Base-by-base conservation (phyloP, 2,797 vertebrate genomes). In the Lagocephalus sceleratus region DNA sequence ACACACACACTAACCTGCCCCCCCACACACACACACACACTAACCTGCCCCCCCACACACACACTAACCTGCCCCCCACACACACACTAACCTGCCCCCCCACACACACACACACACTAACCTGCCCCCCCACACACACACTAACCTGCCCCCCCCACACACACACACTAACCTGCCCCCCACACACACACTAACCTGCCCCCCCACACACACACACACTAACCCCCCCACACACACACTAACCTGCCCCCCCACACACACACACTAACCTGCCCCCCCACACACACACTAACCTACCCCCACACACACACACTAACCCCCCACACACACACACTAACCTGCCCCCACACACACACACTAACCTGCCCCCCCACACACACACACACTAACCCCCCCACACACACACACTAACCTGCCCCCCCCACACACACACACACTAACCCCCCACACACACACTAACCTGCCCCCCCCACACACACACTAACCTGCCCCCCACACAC, bases 51-150 rank as follows among this genome's bases (percentile, higher is more conserved):
- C 76, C 52, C 23, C 51, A 2, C 17, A 60, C 60, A 64, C 62
- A 78, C 66, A 79, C 47, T 52, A 60, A 62, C 70, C 70, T 74
- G 65, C 54, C 73, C 73, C 76, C n/a, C n/a, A n/a, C n/a, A n/a
- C n/a, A n/a, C n/a, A n/a, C n/a, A n/a, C n/a, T n/a, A n/a, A n/a
- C n/a, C n/a, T n/a, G n/a, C n/a, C 52, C 23, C 51, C 50, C 55
- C 43, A 50, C 53, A 55, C 29, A 60, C 51, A 2, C 17, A 60
- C 60, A 64, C 62, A 78, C 66, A 79, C 47, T 52, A 60, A 62
- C 70, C 70, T 74, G 65, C 54, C 73, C 73, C 76, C 52, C 23
- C n/a, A n/a, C n/a, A n/a, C n/a, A n/a, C n/a, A n/a, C n/a, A n/a
- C n/a, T n/a, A n/a, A n/a, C n/a, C n/a, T n/a, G n/a, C 51, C 50